Evolutionary conservation across 2,797 vertebrate genomes (phyloP).

Genomic region (Miichthys miiuy): DNA sequence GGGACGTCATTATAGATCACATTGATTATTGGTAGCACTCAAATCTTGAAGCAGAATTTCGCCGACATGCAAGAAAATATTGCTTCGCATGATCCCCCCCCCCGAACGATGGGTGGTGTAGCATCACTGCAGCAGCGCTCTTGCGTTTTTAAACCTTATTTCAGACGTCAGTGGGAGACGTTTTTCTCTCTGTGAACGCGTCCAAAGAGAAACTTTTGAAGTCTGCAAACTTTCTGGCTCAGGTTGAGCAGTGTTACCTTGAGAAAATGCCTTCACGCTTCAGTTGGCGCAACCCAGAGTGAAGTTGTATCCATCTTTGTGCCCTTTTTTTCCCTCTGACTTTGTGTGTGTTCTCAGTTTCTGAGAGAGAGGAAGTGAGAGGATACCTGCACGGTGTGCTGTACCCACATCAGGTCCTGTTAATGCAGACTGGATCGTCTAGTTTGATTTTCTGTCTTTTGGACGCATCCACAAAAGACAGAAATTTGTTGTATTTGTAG

Average conservation of each 20-base stretch:
- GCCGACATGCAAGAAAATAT: constrained; percentile 6
- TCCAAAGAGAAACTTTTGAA: not conserved
- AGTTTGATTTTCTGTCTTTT: no score
- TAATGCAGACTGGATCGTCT: no score
- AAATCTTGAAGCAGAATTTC: not conserved
- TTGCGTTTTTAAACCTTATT: not conserved
- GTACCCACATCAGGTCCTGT: no score
- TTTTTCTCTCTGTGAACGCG: not conserved
- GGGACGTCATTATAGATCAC: constrained; percentile 27
- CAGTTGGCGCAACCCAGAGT: not conserved
- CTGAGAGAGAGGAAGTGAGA: no score
- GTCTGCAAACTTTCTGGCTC: no score
- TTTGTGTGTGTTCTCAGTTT: not conserved
- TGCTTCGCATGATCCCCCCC: not conserved
- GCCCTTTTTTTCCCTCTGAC: not conserved
- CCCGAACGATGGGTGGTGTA: not conserved
- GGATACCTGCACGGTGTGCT: no score
- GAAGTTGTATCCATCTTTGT: not conserved
- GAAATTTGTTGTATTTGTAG: not conserved
- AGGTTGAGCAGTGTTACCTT: not conserved
- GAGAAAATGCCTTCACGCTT: not conserved
- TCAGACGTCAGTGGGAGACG: not conserved
- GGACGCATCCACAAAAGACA: no score
- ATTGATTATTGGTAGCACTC: constrained; percentile 26
- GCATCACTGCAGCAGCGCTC: no score